Conservation (phyloP, 2,888 invertebrate species). For the Caenorhabditis panamensis region DNA sequence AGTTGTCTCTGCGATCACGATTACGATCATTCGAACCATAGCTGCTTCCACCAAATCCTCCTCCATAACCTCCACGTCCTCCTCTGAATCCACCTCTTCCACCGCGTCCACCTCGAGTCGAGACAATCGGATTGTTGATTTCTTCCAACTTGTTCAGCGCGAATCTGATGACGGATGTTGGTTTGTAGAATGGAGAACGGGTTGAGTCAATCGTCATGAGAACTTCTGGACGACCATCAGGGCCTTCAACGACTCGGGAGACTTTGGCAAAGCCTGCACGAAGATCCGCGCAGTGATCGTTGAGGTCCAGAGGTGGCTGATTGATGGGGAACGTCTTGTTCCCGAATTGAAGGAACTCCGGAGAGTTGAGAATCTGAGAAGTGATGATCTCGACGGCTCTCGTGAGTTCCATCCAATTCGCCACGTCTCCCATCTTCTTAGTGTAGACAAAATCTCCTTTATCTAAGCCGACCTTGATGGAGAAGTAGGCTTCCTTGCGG, state of each 20-base stretch:
- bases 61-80: slow-evolving; percentile 2
- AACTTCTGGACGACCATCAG: slow-evolving; percentile 8
- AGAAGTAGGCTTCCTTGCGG: background rate
- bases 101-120: background rate
- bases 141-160: slow-evolving; percentile 6
- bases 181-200: slow-evolving; percentile 28
- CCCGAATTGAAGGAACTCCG: slow-evolving; percentile 27
- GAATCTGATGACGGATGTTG: slow-evolving; percentile 9
- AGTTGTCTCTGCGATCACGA: background rate
- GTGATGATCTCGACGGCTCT: slow-evolving; percentile 37
- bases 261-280: slow-evolving; percentile 53
- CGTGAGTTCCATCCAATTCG: slow-evolving; percentile 30
- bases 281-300: too few relatives aligned
- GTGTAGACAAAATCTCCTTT: slow-evolving; percentile 34
- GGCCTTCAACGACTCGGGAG: slow-evolving; percentile 19
- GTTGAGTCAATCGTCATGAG: slow-evolving; percentile 47
- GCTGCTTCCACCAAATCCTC: background rate
- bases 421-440: background rate
- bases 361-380: slow-evolving; percentile 23
- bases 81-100: slow-evolving; percentile 23
- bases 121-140: too few relatives aligned
- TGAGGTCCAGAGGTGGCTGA: background rate
- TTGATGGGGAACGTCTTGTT: slow-evolving; percentile 26
- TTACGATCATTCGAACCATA: background rate
- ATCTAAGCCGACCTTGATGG: background rate